These are phyloP conservation scores for Sarcoramphus papa DNA, from an alignment of 2,797 vertebrate genomes.

Conservation along the genomic window DNA sequence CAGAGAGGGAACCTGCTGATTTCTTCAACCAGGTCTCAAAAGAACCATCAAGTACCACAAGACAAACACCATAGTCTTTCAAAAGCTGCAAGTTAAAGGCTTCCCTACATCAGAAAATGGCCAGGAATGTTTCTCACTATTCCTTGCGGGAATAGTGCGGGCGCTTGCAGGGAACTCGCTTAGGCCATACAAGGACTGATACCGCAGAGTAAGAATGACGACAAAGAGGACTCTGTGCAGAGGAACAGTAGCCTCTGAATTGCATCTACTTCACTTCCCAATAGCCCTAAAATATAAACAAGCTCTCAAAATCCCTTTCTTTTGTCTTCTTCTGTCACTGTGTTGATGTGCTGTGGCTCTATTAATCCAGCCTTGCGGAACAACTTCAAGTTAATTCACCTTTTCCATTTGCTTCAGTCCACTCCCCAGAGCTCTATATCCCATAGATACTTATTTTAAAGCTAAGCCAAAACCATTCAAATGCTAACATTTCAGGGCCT, in stretches of 20 bases:
- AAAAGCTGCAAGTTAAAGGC: neutral
- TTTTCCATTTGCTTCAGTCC: neutral
- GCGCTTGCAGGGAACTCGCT: accelerated
- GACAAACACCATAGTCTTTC: neutral
- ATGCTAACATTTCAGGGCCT: neutral
- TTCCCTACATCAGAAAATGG: neutral
- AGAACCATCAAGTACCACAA: neutral
- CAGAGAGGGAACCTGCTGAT: neutral
- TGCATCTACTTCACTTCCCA: neutral
- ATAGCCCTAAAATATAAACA: neutral
- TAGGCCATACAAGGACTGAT: neutral
- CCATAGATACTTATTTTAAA: neutral
- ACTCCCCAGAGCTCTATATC: neutral
- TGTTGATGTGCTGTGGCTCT: neutral
- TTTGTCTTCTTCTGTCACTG: neutral
- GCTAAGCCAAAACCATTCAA: slow-evolving; percentile 17
- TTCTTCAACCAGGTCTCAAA: neutral
- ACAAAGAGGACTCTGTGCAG: neutral
- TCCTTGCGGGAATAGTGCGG: accelerated
- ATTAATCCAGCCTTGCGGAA: neutral
- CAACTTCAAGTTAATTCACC: neutral
- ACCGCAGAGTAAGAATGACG: neutral
- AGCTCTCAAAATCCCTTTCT: neutral
- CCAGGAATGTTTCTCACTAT: accelerated
- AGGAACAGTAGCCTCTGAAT: neutral